These are phyloP conservation scores for Melieria crassipennis DNA, from an alignment of 2,888 invertebrate species.

Conservation along the genomic window DNA sequence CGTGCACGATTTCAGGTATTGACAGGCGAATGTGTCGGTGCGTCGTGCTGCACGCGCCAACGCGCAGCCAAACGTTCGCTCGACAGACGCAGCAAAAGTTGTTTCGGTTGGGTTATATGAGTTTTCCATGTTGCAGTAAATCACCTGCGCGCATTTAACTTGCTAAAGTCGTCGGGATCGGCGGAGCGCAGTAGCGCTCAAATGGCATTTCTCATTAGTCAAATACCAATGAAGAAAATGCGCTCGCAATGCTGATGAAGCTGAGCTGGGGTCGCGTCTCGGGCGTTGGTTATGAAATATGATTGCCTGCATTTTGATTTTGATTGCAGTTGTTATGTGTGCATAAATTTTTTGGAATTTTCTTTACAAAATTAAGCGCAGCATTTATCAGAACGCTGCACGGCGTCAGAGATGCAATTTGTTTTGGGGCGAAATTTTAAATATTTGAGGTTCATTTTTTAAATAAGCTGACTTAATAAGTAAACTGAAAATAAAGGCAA, in stretches of 20 bases:
- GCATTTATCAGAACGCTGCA: too few relatives aligned
- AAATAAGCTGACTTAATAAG: too few relatives aligned
- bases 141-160: slow-evolving; percentile 5
- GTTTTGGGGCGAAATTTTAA: too few relatives aligned
- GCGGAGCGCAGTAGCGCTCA: background rate
- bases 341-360: too few relatives aligned
- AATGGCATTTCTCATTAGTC: too few relatives aligned
- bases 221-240: background rate
- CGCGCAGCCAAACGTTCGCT: too few relatives aligned
- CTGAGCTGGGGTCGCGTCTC: background rate
- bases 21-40: slow-evolving; percentile 6
- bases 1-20: background rate
- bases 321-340: too few relatives aligned
- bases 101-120: slow-evolving; percentile 5
- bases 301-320: slow-evolving; percentile 8
- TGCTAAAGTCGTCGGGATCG: background rate
- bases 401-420: too few relatives aligned
- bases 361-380: too few relatives aligned
- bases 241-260: background rate
- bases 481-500: too few relatives aligned
- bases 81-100: too few relatives aligned
- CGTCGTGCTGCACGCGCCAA: background rate
- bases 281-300: slow-evolving; percentile 1
- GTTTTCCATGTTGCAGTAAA: slow-evolving; percentile 19
- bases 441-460: too few relatives aligned